phyloP scores from a whole-genome alignment of 2,888 invertebrate genomes.

The Drosophila putrida region DNA sequence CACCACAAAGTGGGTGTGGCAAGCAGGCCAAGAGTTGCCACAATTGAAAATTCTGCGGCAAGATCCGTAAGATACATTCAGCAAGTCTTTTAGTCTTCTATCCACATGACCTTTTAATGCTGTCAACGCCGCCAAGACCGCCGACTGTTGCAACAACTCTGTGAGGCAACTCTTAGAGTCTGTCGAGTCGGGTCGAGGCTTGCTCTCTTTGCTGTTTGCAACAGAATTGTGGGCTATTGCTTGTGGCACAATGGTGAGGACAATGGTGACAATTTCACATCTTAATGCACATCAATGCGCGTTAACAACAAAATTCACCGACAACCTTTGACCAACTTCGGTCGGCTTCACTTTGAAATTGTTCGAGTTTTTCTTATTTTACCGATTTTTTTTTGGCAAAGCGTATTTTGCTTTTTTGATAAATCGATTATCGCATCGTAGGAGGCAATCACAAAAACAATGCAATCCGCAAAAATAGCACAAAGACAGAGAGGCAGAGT shows the following conservation, averaged over 20 bases:
- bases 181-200: constrained; percentile 14
- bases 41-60: constrained; percentile 24
- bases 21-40: constrained; percentile 45
- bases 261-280: constrained; percentile 83
- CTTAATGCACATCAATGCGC: constrained; percentile 80
- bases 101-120: constrained; percentile 65
- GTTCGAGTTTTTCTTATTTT: constrained; percentile 36
- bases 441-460: constrained; percentile 73
- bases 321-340: constrained; percentile 55
- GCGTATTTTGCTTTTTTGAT: constrained; percentile 75
- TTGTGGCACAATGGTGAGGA: constrained; percentile 56
- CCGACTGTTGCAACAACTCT: constrained; percentile 44
- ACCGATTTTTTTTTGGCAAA: constrained; percentile 66
- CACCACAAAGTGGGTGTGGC: constrained; percentile 68
- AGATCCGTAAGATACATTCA: constrained; percentile 15
- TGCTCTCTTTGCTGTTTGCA: constrained; percentile 63
- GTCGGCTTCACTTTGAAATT: constrained; percentile 44
- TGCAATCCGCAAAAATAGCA: constrained; percentile 47
- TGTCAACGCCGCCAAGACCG: constrained; percentile 67
- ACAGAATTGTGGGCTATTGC: constrained; percentile 56
- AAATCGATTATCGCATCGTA: constrained; percentile 82
- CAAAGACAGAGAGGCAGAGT: constrained; percentile 10
- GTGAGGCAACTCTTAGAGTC: background rate
- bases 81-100: constrained; percentile 16
- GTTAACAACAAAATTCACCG: constrained; percentile 59